Evolutionary conservation across 2,113 vertebrate genomes (phyloP), one percentile per base, ranked within the genome.

Genomic region (Donacobius atricapilla): DNA sequence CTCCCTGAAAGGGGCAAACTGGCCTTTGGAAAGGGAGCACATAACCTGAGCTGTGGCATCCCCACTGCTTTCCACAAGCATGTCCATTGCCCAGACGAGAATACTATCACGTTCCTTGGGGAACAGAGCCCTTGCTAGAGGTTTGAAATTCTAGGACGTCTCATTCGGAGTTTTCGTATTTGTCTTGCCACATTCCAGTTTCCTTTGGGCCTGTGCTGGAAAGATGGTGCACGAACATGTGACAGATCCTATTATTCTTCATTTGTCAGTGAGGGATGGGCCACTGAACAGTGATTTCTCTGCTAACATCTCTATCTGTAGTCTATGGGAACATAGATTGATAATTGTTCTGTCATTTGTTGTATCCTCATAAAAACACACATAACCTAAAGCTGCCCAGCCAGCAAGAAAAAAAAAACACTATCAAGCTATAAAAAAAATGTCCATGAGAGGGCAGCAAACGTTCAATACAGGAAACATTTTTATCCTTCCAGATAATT

Each of bases 21-120:
- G 2, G 3, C 10, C 10, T 56, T 11, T 17, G 45, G 15, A 42
- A 37, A 45, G 11, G 3, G 1, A 54, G 13, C 7, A 48, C n/a
- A 11, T 22, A 4, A 31, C 13, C 10, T 47, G 20, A 33, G 11
- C 30, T 0, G 0, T 28, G 9, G 3, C 10, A 33, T 31, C 3
- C 6, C 7, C 23, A 5, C 15, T 9, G 18, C 23, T 35, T 15
- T 56, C 25, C 3, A 5, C 7, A 47, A 23, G 3, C 10, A 18
- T 30, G 6, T 23, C 22, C 30, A 16, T 2, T 22, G 10, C 6
- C 24, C 47, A 61, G 2, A 2, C 1, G 1, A 42, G 15, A n/a
- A 33, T 11, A n/a, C 2, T 19, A 6, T 5, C 11, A 51, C 10
- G 4, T 39, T 86, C 12, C 13, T 61, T 47, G 5, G 37, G 17